Percentiles rank a stretch among this genome's conserved stretches.
Conservation (phyloP, 2,797 vertebrate species). For the Rhinichthys osculus region DNA sequence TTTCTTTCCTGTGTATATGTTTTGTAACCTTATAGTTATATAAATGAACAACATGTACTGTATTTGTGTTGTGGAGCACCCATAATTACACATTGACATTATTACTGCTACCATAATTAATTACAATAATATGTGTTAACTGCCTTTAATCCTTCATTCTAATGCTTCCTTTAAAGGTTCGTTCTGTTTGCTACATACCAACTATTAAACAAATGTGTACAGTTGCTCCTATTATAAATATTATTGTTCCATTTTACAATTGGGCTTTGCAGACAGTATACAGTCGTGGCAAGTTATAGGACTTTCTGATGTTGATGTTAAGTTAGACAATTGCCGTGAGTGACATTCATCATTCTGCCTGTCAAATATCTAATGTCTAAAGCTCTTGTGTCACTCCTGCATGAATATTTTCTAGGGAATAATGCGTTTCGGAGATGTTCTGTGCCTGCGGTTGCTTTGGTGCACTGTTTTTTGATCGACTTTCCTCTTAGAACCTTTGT, state of each 20-base stretch:
- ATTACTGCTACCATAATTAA: not conserved
- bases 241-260: slow-evolving; percentile 19
- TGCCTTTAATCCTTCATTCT: not conserved
- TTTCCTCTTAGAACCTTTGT: not conserved
- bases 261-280: not conserved
- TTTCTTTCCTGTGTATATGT: not conserved
- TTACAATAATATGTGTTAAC: slow-evolving; percentile 10
- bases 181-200: slow-evolving; percentile 15
- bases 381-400: not conserved
- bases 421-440: slow-evolving; percentile 6
- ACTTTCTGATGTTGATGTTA: slow-evolving; percentile 11
- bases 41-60: slow-evolving; percentile 22
- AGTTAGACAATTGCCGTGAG: slow-evolving; percentile 10
- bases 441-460: not conserved
- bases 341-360: slow-evolving; percentile 25
- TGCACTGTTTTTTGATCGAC: not conserved
- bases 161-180: slow-evolving; percentile 38
- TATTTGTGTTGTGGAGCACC: slow-evolving; percentile 5
- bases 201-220: slow-evolving; percentile 20
- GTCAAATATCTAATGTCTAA: slow-evolving; percentile 12
- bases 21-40: not conserved
- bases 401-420: slow-evolving; percentile 7
- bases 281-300: not conserved
- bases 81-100: slow-evolving; percentile 14
- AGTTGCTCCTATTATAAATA: slow-evolving; percentile 34